A percentile compares a stretch with the other conserved stretches of the same genome.
Evolutionary conservation across 2,797 vertebrate species (phyloP).

Genomic region (Gila robusta): DNA sequence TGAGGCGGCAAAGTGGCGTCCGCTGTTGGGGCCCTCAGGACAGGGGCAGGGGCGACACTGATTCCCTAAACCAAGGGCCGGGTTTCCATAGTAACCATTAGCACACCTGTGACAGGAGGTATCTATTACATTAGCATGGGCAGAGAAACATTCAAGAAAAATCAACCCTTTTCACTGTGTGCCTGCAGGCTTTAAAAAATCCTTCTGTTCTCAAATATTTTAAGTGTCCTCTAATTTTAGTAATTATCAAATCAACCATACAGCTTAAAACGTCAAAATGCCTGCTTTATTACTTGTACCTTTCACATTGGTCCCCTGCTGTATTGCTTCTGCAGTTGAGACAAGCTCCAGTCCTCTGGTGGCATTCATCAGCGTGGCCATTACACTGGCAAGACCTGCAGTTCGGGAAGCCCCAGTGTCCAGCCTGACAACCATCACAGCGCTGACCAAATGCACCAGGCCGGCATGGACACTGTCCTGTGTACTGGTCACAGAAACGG

Average conservation of each 20-base stretch:
- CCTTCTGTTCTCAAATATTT: not conserved
- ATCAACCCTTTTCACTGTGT: not conserved
- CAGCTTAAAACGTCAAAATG: not conserved
- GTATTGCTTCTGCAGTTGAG: constrained; percentile 86
- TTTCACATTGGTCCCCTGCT: constrained; percentile 87
- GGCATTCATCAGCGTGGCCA: constrained; percentile 84
- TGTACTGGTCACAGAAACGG: constrained; percentile 84
- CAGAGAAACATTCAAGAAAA: not conserved
- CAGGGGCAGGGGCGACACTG: constrained; percentile 95
- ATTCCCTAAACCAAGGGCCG: constrained; percentile 81
- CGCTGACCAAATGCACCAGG: constrained; percentile 86
- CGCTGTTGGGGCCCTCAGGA: constrained; percentile 88
- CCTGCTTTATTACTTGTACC: constrained; percentile 71
- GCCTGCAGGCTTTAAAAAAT: not conserved
- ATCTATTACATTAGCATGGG: constrained; percentile 10
- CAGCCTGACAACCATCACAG: constrained; percentile 88
- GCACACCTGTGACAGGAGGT: constrained; percentile 81
- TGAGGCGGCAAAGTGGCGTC: constrained; percentile 89
- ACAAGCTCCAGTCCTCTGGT: constrained; percentile 84
- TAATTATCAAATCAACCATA: not conserved
- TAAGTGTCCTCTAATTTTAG: not conserved
- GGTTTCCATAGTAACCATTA: constrained; percentile 90
- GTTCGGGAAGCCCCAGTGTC: constrained; percentile 93
- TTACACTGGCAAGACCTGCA: constrained; percentile 92
- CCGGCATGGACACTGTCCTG: constrained; percentile 89